Evolutionary conservation across 2,113 vertebrate species (phyloP).

Genomic region (Aspiorhynchus laticeps): DNA sequence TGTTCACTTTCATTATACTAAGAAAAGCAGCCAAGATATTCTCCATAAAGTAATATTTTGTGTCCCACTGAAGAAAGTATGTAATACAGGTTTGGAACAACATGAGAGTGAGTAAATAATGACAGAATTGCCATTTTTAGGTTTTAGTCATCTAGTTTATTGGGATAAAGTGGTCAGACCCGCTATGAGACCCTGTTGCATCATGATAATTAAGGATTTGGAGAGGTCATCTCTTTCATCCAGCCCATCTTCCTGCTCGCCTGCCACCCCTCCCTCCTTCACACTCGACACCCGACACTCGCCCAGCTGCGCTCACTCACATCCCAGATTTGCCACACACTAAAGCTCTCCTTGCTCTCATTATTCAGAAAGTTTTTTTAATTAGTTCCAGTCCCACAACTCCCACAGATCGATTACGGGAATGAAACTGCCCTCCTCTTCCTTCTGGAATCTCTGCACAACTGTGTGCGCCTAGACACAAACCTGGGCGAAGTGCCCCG

Average conservation of each 20-base stretch:
- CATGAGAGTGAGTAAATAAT: neutral
- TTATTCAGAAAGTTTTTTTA: conserved; percentile 61
- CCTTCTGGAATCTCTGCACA: conserved; percentile 51
- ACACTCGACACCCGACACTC: conserved; percentile 65
- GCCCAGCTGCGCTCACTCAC: conserved; percentile 69
- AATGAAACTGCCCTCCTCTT: conserved; percentile 63
- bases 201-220: neutral
- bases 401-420: conserved; percentile 64
- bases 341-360: conserved; percentile 47
- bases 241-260: conserved; percentile 37
- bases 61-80: neutral
- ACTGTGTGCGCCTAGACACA: conserved; percentile 12
- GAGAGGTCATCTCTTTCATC: neutral
- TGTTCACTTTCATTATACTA: neutral
- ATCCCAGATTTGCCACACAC: conserved; percentile 66
- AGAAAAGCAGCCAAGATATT: neutral
- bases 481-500: conserved; percentile 9
- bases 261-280: conserved; percentile 4
- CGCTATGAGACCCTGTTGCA: neutral
- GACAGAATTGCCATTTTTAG: neutral
- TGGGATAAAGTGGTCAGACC: neutral
- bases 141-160: neutral
- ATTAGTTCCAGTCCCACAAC: conserved; percentile 75
- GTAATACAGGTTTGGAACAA: neutral
- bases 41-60: neutral